These are phyloP conservation scores for Aurelia coerulea DNA, from an alignment of 30 jellyfish, hydroid and myxozoan genomes.

Conservation along the genomic window DNA sequence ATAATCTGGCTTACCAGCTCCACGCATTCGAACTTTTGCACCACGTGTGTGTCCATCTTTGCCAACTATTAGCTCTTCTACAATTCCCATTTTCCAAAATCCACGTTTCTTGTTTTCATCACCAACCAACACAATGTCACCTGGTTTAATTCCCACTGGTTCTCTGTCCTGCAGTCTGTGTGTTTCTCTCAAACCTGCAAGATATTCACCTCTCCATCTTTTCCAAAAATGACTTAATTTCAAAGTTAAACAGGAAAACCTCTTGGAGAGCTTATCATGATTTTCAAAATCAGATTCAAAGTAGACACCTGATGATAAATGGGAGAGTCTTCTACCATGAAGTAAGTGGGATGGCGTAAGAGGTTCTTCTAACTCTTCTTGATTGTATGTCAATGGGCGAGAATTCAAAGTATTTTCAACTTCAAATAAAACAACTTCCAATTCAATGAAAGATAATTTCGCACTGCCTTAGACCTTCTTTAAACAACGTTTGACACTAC, in stretches of 20 bases:
- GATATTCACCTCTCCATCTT: conserved; percentile 35
- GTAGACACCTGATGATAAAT: background rate
- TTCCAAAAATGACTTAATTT: conserved; percentile 20
- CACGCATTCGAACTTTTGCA: conserved; percentile 21
- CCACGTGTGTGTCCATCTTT: conserved; percentile 24
- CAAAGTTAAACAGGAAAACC: background rate
- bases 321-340: conserved; percentile 9
- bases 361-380: conserved; percentile 16
- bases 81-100: conserved; percentile 21
- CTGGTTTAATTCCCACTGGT: background rate
- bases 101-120: conserved; percentile 16
- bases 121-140: conserved; percentile 15
- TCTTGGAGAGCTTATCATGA: background rate
- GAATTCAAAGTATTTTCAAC: conserved; percentile 21
- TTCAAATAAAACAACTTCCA: conserved; percentile 16
- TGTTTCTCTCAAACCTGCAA: conserved; percentile 15
- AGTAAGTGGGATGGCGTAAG: conserved; percentile 33
- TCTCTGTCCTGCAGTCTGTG: background rate
- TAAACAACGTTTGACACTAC: conserved; percentile 3
- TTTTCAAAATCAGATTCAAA: too few relatives aligned
- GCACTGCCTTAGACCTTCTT: conserved; percentile 40
- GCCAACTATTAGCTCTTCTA: conserved; percentile 19
- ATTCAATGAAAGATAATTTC: conserved; percentile 5
- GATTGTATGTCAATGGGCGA: background rate
- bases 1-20: conserved; percentile 6